Base-by-base conservation (phyloP, 2,113 vertebrate species). In the Ia io region DNA sequence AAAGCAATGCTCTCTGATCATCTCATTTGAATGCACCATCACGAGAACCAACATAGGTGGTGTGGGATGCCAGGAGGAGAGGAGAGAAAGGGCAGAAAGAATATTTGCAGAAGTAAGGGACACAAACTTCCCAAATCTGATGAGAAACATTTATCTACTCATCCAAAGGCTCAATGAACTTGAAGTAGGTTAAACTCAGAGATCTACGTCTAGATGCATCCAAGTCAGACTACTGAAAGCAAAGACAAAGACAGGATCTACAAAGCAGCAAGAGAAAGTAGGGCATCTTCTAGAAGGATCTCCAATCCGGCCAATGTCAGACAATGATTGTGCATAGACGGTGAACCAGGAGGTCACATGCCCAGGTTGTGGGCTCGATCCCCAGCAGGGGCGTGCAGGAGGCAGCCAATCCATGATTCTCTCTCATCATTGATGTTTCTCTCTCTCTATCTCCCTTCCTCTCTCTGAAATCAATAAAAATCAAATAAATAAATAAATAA, bases 1-100 rank as follows among this genome's bases (percentile, higher is more conserved):
- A 90, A 89, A 40, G 37, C 12, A 93, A 83, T 63, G 65, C n/a
- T 71, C 83, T 18, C 35, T 63, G 86, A 56, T 74, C 87, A 95
- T 56, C 18, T 23, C 51, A 78, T 23, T 10, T 87, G 61, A 95
- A 93, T 83, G 49, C 35, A 85, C n/a, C 42, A 49, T 25, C 22
- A 63, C 7, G 9, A 87, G 35, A 32, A 44, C 2, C 13, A 78
- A 53, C 20, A 69, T 1, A 53, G 4, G 42, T 51, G 47, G 1
- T 80, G 17, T 20, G 42, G 30, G 35, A 73, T 74, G 67, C 40
- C n/a, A 59, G 67, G 22, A 70, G 49, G 3, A 37, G 4, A 88
- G 4, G 83, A 18, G 18, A 71, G 13, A 84, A 20, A 74, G 53
- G 13, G 23, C 30, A 56, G 32, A 73, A 32, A 65, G 37, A 30